Conservation (phyloP, 2,113 vertebrate genomes). For the Phaethornis superciliosus region DNA sequence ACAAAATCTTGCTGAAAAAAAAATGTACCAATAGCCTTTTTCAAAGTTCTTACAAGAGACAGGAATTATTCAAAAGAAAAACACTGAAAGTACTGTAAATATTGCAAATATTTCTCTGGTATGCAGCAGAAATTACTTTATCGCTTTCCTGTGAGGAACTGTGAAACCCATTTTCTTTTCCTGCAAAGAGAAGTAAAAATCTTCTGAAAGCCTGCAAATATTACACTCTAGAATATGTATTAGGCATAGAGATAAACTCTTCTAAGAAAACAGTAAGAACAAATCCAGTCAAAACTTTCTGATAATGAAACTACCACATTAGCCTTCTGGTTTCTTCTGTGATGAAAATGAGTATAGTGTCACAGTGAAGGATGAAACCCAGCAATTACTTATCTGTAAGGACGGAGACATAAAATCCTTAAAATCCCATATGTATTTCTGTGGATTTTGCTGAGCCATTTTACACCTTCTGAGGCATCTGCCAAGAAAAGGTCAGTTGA, state of each 20-base stretch:
- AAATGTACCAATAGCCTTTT: background rate
- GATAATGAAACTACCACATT: background rate
- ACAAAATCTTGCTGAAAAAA: conserved; percentile 29
- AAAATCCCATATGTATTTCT: background rate
- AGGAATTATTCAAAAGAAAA: conserved; percentile 13
- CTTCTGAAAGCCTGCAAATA: background rate
- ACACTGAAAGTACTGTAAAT: background rate
- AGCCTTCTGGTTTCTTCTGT: background rate
- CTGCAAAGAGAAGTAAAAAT: background rate
- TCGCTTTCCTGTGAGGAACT: background rate
- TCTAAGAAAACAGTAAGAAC: background rate
- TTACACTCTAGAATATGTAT: background rate
- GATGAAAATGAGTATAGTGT: background rate
- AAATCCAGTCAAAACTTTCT: background rate
- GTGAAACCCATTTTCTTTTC: background rate
- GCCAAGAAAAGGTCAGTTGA: conserved; percentile 29
- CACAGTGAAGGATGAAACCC: background rate
- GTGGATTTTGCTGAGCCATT: background rate
- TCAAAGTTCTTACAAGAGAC: conserved; percentile 20
- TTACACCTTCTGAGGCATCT: background rate
- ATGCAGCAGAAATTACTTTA: background rate
- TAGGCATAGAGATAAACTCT: background rate
- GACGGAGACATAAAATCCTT: background rate
- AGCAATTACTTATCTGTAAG: background rate
- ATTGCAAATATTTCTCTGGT: background rate